Base-by-base conservation (phyloP, 2,888 invertebrate species). In the Periphyllus acericola region DNA sequence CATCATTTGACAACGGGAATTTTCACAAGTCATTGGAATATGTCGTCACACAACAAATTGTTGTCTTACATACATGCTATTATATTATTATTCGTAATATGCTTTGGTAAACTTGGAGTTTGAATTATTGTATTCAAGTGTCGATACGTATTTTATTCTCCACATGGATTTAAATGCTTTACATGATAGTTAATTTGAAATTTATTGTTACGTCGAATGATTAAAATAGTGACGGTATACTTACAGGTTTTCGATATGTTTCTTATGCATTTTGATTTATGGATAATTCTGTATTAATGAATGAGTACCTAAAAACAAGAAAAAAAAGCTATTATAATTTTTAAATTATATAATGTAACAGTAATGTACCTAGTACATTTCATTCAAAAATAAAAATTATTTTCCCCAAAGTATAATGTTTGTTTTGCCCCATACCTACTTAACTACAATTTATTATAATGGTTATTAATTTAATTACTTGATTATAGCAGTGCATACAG, bases 221-320 rank as follows among this genome's bases (percentile, higher is more conserved):
- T n/a, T 25, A 66, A 66, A 71, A 29, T 14, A 66, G 14, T 14
- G 4, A 60, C 5, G 21, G 8, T 75, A 52, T 82, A 83, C 83
- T 83, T 40, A 83, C 83, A 21, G 14, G 14, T 83, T 83, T 60
- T 60, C 75, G 29, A 75, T 83, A 40, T 83, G n/a, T 60, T 40
- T 83, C n/a, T 60, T 75, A 29, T 60, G 21, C 83, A 83, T 83
- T 83, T 83, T 60, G 60, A 60, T 75, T 36, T 29, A 21, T 60
- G 17, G 29, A 0, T 83, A 25, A 21, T 60, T 29, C 21, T 74
- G 19, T 29, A 6, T 60, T 75, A 83, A 40, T 60, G 29, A 75
- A 83, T 29, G 60, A 55, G 60, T 83, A 60, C 60, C 83, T 83
- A 29, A 68, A 83, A 83, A 83, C 17, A 68, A 36, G 74, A 72